A percentile compares a stretch with the other conserved stretches of the same genome.
phyloP scores from a whole-genome alignment of 1,140 invertebrate genomes.

The Listronotus bonariensis region DNA sequence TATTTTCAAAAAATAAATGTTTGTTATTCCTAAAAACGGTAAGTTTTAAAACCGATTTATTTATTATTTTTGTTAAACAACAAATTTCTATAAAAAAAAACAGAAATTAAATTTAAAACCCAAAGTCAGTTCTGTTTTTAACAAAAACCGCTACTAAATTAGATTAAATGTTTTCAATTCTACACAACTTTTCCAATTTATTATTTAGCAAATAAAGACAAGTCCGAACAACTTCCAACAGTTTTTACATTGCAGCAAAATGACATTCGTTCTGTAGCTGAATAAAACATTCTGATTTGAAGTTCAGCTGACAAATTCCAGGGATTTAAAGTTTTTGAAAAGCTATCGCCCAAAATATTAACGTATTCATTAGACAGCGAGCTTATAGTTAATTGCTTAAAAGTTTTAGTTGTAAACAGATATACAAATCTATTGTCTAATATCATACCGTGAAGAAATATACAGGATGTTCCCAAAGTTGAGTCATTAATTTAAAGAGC shows the following conservation, averaged over 20 bases:
- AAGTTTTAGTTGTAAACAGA: too few species aligned
- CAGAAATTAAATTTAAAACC: too few species aligned
- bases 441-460: too few species aligned
- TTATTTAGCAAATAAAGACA: constrained; percentile 35
- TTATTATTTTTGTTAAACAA: too few species aligned
- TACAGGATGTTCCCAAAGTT: too few species aligned
- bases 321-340: constrained; percentile 3
- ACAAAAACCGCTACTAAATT: constrained; percentile 29
- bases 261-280: constrained; percentile 27
- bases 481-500: too few species aligned
- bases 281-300: constrained; percentile 29
- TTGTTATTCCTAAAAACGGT: too few species aligned
- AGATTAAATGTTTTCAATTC: constrained; percentile 31
- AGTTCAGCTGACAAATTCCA: constrained; percentile 14
- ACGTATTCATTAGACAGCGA: constrained; percentile 2
- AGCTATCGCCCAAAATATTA: constrained; percentile 8
- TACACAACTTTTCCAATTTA: constrained; percentile 37
- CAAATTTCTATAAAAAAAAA: too few species aligned
- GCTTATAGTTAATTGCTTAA: not conserved
- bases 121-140: constrained; percentile 2
- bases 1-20: too few species aligned
- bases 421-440: too few species aligned
- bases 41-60: too few species aligned
- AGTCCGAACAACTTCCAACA: constrained; percentile 30
- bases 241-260: constrained; percentile 33